These are phyloP conservation scores for Junonia oenone DNA, from an alignment of 2,888 invertebrate species.

Conservation along the genomic window DNA sequence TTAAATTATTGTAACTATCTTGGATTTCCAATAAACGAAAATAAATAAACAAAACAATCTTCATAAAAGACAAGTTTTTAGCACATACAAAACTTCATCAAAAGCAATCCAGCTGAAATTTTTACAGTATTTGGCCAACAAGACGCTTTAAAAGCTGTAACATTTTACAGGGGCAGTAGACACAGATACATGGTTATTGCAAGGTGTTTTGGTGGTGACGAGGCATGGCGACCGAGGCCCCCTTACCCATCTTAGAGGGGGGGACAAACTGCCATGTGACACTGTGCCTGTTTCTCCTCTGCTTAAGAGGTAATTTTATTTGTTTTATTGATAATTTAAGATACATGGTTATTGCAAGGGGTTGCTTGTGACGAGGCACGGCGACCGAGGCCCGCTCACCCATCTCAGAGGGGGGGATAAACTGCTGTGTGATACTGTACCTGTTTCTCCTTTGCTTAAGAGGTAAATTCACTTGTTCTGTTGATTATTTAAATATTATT, in stretches of 20 bases:
- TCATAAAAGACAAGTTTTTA: no score
- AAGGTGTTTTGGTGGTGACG: slow-evolving; percentile 86
- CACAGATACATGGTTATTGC: slow-evolving; percentile 81
- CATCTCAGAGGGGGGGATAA: slow-evolving; percentile 88
- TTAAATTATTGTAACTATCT: no score
- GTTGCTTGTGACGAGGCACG: slow-evolving; percentile 91
- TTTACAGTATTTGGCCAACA: no score
- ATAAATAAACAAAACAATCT: no score
- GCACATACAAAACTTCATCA: no score
- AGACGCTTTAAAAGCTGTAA: no score
- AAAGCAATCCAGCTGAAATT: no score
- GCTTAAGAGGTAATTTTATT: slow-evolving; percentile 30
- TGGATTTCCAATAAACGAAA: no score
- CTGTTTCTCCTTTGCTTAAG: slow-evolving; percentile 48
- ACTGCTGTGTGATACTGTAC: slow-evolving; percentile 85
- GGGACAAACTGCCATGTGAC: slow-evolving; percentile 88
- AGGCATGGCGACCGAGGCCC: slow-evolving; percentile 95
- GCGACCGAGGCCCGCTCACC: slow-evolving; percentile 92
- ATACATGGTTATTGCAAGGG: slow-evolving; percentile 83
- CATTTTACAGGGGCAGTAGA: slow-evolving; percentile 54
- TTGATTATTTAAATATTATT: no score
- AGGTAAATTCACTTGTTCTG: no score
- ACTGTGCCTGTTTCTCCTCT: slow-evolving; percentile 57
- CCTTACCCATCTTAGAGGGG: slow-evolving; percentile 88
- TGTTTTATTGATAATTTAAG: no score